Evolutionary conservation across 1,140 invertebrate species (phyloP).

Genomic region (Philotrypesis tridentata): DNA sequence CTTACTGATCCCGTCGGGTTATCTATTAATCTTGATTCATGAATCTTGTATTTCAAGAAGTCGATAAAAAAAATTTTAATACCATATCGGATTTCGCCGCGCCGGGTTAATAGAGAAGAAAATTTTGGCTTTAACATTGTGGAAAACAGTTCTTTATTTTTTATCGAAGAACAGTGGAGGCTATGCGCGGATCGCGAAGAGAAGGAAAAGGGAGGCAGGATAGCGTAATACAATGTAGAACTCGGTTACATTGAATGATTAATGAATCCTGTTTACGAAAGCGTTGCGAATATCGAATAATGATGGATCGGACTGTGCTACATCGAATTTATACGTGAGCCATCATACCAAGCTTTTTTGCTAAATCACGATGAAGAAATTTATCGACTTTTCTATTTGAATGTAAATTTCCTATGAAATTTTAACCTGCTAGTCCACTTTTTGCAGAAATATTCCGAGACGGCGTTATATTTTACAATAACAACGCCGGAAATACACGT

Average conservation of each 20-base stretch:
- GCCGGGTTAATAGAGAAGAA: too few species aligned
- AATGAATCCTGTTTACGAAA: slow-evolving; percentile 24
- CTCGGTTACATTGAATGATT: slow-evolving; percentile 6
- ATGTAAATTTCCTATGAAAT: neutral
- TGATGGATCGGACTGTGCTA: slow-evolving; percentile 21
- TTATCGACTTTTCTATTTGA: slow-evolving; percentile 19
- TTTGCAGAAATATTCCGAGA: neutral
- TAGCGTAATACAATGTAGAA: neutral
- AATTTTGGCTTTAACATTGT: too few species aligned
- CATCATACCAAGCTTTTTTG: slow-evolving; percentile 10
- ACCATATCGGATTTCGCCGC: neutral
- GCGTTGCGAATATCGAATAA: slow-evolving; percentile 25
- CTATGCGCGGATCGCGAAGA: too few species aligned
- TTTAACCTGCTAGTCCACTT: too few species aligned
- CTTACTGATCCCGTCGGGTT: neutral
- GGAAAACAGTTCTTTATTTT: too few species aligned
- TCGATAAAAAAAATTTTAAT: neutral
- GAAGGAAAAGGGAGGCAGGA: neutral
- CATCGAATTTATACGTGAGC: slow-evolving; percentile 14
- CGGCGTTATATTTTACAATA: neutral
- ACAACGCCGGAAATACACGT: neutral
- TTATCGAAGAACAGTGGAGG: too few species aligned
- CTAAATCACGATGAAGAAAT: neutral
- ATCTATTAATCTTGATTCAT: neutral
- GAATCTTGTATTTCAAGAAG: neutral